Evolutionary conservation across 1,140 invertebrate genomes (phyloP), one percentile per base, ranked within the genome.

Genomic region (Aphelinus atriplicis): DNA sequence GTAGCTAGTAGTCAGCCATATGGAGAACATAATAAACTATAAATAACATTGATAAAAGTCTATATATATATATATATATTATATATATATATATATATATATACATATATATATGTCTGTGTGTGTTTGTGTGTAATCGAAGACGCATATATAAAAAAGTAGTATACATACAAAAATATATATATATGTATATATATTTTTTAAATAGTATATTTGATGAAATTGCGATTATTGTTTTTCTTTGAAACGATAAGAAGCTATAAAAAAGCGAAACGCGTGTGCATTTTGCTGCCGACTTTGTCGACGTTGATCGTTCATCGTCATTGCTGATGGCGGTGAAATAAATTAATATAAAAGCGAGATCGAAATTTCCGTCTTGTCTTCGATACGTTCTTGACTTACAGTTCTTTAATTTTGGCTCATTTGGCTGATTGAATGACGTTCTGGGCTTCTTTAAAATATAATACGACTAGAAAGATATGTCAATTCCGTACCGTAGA

Each of bases 1-100:
- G 81, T 84, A 86, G 83, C 75, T 84, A 82, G 78, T 86, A 86
- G 84, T 84, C 84, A 85, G 81, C 82, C 83, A 82, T 86, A 86
- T 82, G 80, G 79, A 84, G 74, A 83, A 79, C 82, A 79, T 84
- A 83, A 83, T 83, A 86, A 85, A 66, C 83, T 83, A 86, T 81
- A 70, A 77, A 80, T 81, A 82, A 82, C 77, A 82, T 80, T 80
- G 73, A 81, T 79, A 80, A 82, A 80, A 79, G 70, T 81, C 75
- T 78, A 80, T 80, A 81, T 78, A 77, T 79, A 71, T 80, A 77
- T 78, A 80, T 78, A 80, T 73, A 78, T 79, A 78, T n/a, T 79
- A 81, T 82, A 78, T 80, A 78, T 79, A 81, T 77, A 77, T 79
- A 78, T 79, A 78, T 79, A 81, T 82, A 78, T 80, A 78, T 79